Percentiles rank a stretch among this genome's conserved stretches.
Conservation (phyloP, 1,140 invertebrate species). For the Drosophila funebris region DNA sequence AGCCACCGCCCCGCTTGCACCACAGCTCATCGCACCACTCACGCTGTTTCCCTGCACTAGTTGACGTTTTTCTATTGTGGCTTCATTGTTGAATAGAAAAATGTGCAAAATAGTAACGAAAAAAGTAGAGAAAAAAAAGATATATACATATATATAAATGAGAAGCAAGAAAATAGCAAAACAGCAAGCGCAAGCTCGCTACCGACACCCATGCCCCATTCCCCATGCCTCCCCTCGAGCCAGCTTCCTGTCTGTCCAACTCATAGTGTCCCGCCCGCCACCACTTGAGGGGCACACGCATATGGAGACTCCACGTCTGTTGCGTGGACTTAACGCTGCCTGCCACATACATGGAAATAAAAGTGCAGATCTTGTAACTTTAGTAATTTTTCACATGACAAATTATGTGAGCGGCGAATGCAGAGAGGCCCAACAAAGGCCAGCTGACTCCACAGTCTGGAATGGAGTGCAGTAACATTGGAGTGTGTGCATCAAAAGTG, state of each 20-base stretch:
- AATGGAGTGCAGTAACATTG: constrained; percentile 25
- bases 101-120: constrained; percentile 80
- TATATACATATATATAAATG: constrained; percentile 17
- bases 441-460: constrained; percentile 18
- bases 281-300: constrained; percentile 56
- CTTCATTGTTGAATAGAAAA: constrained; percentile 83
- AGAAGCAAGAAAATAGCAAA: constrained; percentile 71
- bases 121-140: constrained; percentile 42
- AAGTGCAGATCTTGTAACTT: constrained; percentile 83
- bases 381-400: constrained; percentile 84
- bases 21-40: constrained; percentile 7
- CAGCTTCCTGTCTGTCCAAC: too few relatives aligned
- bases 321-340: constrained; percentile 73
- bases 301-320: constrained; percentile 43
- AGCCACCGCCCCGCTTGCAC: not conserved
- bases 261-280: not conserved
- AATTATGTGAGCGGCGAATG: constrained; percentile 78
- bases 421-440: constrained; percentile 53
- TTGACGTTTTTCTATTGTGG: constrained; percentile 79
- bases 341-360: constrained; percentile 69
- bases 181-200: constrained; percentile 44
- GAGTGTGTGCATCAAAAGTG: constrained; percentile 1
- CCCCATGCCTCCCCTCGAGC: not conserved
- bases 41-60: constrained; percentile 59
- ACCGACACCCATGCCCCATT: not conserved